phyloP scores from a whole-genome alignment of 2,113 vertebrate species.

The Pachycephala philippinensis region DNA sequence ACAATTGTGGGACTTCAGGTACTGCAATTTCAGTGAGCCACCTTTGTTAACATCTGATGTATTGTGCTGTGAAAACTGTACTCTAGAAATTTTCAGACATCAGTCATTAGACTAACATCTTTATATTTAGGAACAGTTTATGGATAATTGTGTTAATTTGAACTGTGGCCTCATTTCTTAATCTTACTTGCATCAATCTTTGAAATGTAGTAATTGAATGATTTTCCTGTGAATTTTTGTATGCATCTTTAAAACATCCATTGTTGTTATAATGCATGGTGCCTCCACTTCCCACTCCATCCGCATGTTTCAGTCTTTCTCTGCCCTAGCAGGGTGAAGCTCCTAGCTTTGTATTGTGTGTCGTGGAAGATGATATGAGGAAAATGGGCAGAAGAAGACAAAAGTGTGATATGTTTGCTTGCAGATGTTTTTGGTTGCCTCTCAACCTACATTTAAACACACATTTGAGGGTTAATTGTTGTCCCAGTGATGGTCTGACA shows the following conservation, averaged over 20 bases:
- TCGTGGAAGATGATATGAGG: background rate
- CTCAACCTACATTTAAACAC: background rate
- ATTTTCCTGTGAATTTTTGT: background rate
- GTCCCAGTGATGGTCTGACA: background rate
- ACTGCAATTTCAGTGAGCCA: background rate
- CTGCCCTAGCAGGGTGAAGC: background rate
- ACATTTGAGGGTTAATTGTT: rapidly evolving
- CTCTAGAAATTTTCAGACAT: background rate
- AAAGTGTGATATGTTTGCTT: background rate
- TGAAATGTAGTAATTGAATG: background rate
- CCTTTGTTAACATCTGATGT: background rate
- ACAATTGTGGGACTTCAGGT: background rate
- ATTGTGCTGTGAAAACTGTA: background rate
- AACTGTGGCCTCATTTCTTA: background rate
- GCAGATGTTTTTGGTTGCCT: background rate
- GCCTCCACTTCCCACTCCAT: background rate
- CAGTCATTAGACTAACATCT: background rate
- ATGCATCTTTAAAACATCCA: background rate
- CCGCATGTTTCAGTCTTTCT: background rate
- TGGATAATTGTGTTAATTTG: background rate
- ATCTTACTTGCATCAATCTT: background rate
- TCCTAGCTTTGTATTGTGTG: background rate
- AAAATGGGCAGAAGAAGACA: background rate
- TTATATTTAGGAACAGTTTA: background rate
- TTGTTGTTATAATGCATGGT: rapidly evolving